Evolutionary conservation across 2,113 vertebrate genomes (phyloP), one percentile per base, ranked within the genome.

Genomic region (Gymnobelideus leadbeateri): DNA sequence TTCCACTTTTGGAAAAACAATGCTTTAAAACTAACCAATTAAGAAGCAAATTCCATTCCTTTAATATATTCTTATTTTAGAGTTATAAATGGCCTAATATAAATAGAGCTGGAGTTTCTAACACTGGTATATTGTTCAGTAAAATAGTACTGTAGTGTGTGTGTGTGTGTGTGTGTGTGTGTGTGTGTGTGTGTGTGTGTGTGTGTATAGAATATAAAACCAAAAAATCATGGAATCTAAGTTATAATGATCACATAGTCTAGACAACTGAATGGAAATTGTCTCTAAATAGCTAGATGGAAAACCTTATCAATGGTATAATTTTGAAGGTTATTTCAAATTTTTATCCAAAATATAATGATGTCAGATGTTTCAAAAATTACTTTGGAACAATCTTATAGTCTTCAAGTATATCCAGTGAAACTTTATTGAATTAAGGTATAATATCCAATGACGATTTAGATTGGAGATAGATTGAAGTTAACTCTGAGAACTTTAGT

Each of bases 41-140:
- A 90, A 93, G 95, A 94, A 96, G 46, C 89, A 94, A 61, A 97
- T 94, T 96, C 55, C 12, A 91, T 94, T 84, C 93, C n/a, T 21
- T 89, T 77, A 89, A 51, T 19, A 96, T 89, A 93, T 92, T 61
- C n/a, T 92, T 91, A 68, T 95, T 61, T 92, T 8, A n/a, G 89
- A 51, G 51, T 95, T 92, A 92, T 89, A 61, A 1, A 23, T 51
- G 93, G 12, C 92, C 26, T 52, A 77, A 43, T 95, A 94, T 31
- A 97, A 91, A 94, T 94, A 96, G 92, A 95, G 26, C 55, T 95
- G 47, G 49, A 55, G 89, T 93, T 96, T 93, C 90, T 92, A 97
- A 95, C 31, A 94, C 26, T n/a, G 91, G 89, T 26, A 57, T 10
- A 94, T 47, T n/a, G 84, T 97, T 97, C 92, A 96, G 77, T 43